A percentile compares a stretch with the other conserved stretches of the same genome.
phyloP scores from a whole-genome alignment of 1,140 invertebrate genomes.

The Pogonomyrmex barbatus region DNA sequence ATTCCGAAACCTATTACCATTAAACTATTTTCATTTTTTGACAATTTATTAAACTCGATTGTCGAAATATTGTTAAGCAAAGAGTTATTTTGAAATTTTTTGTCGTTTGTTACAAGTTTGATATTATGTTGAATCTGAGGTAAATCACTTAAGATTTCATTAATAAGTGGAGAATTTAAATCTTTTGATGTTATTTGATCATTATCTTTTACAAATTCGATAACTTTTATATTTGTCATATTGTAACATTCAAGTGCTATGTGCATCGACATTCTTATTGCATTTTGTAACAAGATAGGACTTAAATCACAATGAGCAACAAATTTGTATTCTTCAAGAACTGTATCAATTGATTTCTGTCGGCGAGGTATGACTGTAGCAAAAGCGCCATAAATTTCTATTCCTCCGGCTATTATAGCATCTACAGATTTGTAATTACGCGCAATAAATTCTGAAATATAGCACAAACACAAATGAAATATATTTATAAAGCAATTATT shows the following conservation, averaged over 20 bases:
- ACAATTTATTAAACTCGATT: not conserved
- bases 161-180: constrained; percentile 86
- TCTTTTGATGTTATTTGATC: constrained; percentile 84
- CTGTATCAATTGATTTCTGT: constrained; percentile 89
- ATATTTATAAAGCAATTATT: not conserved
- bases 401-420: constrained; percentile 89
- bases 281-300: constrained; percentile 79
- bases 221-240: constrained; percentile 90
- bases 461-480: not conserved
- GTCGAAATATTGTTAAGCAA: constrained; percentile 79
- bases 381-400: constrained; percentile 93
- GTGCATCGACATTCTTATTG: constrained; percentile 88
- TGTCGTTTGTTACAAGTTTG: not conserved
- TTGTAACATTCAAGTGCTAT: constrained; percentile 92
- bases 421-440: constrained; percentile 85
- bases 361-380: constrained; percentile 92
- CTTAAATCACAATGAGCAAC: constrained; percentile 83
- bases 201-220: constrained; percentile 89
- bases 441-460: constrained; percentile 81
- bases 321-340: constrained; percentile 92
- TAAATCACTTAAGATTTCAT: constrained; percentile 87
- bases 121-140: constrained; percentile 86
- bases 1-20: constrained; percentile 85
- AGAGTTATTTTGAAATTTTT: not conserved
- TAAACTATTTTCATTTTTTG: constrained; percentile 86